Evolutionary conservation across 2,113 vertebrate species (phyloP).

Genomic region (Ceratotherium simum): DNA sequence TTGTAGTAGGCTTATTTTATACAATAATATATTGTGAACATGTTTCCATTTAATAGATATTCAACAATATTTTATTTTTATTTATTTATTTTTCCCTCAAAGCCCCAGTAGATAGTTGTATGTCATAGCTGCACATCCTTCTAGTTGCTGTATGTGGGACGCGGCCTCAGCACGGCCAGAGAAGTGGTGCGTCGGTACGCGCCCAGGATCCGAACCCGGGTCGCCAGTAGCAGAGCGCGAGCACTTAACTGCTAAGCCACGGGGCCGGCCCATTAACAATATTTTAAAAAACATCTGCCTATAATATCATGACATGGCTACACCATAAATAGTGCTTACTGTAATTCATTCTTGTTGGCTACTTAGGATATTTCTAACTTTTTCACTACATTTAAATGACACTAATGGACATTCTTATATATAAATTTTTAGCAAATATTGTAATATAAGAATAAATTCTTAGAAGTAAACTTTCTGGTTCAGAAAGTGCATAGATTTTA

Average conservation of each 20-base stretch:
- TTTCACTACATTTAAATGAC: not conserved
- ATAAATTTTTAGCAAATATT: not conserved
- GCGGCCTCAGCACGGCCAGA: no score
- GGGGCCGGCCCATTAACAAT: no score
- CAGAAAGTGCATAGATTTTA: not conserved
- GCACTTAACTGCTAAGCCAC: no score
- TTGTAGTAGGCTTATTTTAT: constrained; percentile 23
- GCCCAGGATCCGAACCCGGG: no score
- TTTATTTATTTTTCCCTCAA: no score
- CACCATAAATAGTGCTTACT: not conserved
- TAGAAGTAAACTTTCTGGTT: not conserved
- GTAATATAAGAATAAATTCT: constrained; percentile 41
- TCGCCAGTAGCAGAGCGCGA: no score
- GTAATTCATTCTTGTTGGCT: constrained; percentile 5
- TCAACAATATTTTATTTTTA: not conserved
- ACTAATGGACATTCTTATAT: not conserved
- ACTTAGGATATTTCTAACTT: not conserved
- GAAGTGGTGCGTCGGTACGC: no score
- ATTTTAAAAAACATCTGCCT: not conserved
- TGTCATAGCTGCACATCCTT: no score
- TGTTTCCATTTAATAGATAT: not conserved
- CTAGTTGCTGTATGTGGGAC: no score
- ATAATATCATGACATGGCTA: not conserved
- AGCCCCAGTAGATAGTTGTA: no score
- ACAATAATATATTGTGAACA: constrained; percentile 29